A percentile compares a stretch with the other conserved stretches of the same genome.
Conservation (phyloP, 2,888 invertebrate genomes). For the Anagyrus pseudococci region DNA sequence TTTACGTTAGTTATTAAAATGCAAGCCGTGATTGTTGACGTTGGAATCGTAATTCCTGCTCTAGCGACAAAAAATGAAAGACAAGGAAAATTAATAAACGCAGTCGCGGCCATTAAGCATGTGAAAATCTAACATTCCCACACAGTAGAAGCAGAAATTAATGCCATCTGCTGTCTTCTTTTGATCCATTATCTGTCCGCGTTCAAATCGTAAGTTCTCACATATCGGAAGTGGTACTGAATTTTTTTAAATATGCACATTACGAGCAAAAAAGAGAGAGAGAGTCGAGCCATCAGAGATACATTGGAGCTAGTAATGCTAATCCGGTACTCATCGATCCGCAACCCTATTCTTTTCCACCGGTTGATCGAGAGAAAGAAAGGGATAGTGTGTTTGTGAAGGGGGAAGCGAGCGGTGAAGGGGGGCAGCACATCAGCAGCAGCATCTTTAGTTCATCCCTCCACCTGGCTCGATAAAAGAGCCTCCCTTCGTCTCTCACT, state of each 20-base stretch:
- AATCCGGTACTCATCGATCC: constrained; percentile 59
- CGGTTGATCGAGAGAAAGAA: constrained; percentile 47
- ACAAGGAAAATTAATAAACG: too few relatives aligned
- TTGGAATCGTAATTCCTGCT: too few relatives aligned
- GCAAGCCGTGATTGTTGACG: too few relatives aligned
- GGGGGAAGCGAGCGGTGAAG: too few relatives aligned
- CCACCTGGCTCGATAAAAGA: constrained; percentile 57
- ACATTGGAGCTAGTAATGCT: constrained; percentile 48
- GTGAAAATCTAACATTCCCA: constrained; percentile 35
- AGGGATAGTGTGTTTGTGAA: too few relatives aligned
- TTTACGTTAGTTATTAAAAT: too few relatives aligned
- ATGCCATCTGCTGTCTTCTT: constrained; percentile 28
- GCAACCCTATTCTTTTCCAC: constrained; percentile 49
- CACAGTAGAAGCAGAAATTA: constrained; percentile 14
- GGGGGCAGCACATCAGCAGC: too few relatives aligned
- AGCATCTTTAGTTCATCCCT: constrained; percentile 54
- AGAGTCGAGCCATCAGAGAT: constrained; percentile 18
- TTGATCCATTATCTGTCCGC: constrained; percentile 8
- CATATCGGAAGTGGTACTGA: constrained; percentile 39
- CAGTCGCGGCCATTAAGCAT: too few relatives aligned
- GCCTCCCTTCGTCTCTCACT: constrained; percentile 29
- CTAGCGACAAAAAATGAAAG: too few relatives aligned
- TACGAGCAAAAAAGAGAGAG: constrained; percentile 32
- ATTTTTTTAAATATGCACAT: constrained; percentile 43
- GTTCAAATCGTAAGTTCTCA: constrained; percentile 31